phyloP scores from a whole-genome alignment of 2,888 invertebrate genomes.

The Heteropelma amictum region DNA sequence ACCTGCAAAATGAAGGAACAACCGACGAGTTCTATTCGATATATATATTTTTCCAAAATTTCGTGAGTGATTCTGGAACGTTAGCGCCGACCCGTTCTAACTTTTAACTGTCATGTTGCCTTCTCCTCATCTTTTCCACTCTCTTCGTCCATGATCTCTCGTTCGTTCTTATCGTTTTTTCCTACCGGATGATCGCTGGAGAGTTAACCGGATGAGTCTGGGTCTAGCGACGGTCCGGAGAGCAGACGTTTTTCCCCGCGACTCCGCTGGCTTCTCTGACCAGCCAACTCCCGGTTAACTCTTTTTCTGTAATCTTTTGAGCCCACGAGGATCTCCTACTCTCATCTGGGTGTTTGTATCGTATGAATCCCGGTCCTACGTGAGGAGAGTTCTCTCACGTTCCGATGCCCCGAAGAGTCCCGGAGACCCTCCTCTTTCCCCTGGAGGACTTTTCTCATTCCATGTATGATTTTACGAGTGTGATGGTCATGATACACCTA shows the following conservation, averaged over 20 bases:
- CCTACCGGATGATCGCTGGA: constrained; percentile 34
- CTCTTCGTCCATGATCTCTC: constrained; percentile 16
- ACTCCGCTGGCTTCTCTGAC: constrained; percentile 41
- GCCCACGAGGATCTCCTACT: constrained; percentile 52
- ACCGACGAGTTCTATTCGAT: constrained; percentile 10
- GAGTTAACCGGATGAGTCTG: constrained; percentile 32
- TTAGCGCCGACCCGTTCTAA: constrained; percentile 56
- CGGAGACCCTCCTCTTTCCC: constrained; percentile 14
- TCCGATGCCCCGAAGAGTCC: constrained; percentile 53
- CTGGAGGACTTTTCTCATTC: neutral
- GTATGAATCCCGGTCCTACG: constrained; percentile 45
- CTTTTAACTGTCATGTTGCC: constrained; percentile 22
- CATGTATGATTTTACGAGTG: constrained; percentile 6
- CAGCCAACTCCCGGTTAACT: neutral
- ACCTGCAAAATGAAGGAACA: neutral
- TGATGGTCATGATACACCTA: neutral
- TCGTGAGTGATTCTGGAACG: constrained; percentile 62
- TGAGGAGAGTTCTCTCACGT: constrained; percentile 50
- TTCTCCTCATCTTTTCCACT: constrained; percentile 7
- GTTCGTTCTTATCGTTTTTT: constrained; percentile 18
- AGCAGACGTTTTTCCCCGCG: constrained; percentile 53
- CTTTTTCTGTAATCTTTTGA: constrained; percentile 13
- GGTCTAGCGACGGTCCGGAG: constrained; percentile 49
- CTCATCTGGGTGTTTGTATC: constrained; percentile 50
- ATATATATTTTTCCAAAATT: constrained; percentile 36